Percentiles rank a stretch among this genome's conserved stretches.
These are phyloP conservation scores for Lampropteryx suffumata DNA, from an alignment of 2,888 invertebrate genomes.

Conservation along the genomic window DNA sequence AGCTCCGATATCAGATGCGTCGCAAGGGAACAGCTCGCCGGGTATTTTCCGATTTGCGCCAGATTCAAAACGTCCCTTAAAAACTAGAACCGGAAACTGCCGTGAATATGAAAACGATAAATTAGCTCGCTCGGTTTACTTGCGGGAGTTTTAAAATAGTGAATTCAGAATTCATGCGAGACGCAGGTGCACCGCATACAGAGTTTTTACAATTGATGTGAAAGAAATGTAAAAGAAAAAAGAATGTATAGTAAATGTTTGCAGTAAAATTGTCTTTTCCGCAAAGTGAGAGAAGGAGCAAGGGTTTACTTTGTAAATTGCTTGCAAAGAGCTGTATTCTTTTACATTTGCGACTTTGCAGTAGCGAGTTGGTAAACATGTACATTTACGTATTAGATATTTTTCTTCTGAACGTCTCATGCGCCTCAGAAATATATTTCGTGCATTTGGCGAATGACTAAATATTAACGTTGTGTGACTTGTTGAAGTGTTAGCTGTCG, in stretches of 20 bases:
- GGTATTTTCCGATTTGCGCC: not conserved
- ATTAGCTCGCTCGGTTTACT: slow-evolving; percentile 18
- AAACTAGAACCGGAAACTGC: slow-evolving; percentile 1
- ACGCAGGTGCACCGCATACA: slow-evolving; percentile 19
- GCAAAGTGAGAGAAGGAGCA: slow-evolving; percentile 10
- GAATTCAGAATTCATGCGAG: slow-evolving; percentile 17
- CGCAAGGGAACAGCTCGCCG: not conserved
- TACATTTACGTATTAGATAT: too few relatives aligned
- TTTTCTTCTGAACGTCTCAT: too few relatives aligned
- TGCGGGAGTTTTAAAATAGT: slow-evolving; percentile 14
- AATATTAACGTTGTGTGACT: too few relatives aligned
- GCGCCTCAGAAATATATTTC: too few relatives aligned
- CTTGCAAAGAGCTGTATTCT: not conserved
- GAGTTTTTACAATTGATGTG: slow-evolving; percentile 15
- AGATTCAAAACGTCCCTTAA: not conserved
- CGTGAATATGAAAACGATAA: slow-evolving; percentile 22
- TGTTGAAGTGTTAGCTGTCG: too few relatives aligned
- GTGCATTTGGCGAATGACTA: too few relatives aligned
- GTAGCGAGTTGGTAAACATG: too few relatives aligned
- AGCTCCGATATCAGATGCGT: slow-evolving; percentile 1
- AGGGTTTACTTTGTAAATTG: slow-evolving; percentile 13
- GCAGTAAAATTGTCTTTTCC: slow-evolving; percentile 16
- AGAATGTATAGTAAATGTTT: slow-evolving; percentile 17
- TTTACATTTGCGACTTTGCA: too few relatives aligned
- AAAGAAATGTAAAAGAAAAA: slow-evolving; percentile 21